Conservation (phyloP, 1,140 invertebrate genomes). For the Bactericera cockerelli region DNA sequence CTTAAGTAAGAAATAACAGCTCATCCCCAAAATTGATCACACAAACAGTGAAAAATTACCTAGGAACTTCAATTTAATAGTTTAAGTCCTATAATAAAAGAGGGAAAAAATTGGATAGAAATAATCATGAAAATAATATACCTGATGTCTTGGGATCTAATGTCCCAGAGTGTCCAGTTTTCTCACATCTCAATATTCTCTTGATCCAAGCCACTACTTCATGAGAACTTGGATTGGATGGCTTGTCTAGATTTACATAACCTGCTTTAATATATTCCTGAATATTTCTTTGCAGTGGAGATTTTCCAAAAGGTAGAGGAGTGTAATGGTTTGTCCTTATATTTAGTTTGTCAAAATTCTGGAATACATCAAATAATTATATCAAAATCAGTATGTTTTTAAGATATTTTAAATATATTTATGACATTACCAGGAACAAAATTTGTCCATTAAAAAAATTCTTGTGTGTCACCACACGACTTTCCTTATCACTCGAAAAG, state of each 20-base stretch:
- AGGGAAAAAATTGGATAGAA: too few species aligned
- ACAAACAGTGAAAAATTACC: too few species aligned
- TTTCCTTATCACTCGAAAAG: too few species aligned
- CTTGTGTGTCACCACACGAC: too few species aligned
- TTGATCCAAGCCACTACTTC: constrained; percentile 99
- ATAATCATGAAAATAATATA: constrained; percentile 27
- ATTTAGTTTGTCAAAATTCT: constrained; percentile 90
- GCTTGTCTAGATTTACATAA: constrained; percentile 97
- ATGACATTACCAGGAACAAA: too few species aligned
- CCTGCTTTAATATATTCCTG: constrained; percentile 84
- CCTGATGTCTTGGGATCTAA: constrained; percentile 91
- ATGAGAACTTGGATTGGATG: constrained; percentile 96
- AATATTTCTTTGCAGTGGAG: constrained; percentile 78
- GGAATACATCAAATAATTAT: too few species aligned
- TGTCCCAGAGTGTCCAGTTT: constrained; percentile 98
- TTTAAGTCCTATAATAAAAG: too few species aligned
- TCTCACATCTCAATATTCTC: constrained; percentile 86
- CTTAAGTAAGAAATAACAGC: too few species aligned
- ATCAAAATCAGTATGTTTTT: constrained; percentile 10
- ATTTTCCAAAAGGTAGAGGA: constrained; percentile 78
- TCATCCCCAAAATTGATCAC: too few species aligned
- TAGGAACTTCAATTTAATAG: too few species aligned
- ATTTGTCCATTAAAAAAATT: too few species aligned
- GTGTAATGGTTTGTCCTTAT: constrained; percentile 92
- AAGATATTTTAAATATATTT: too few species aligned